phyloP scores from a whole-genome alignment of 2,797 vertebrate genomes.

The Syncerus caffer region DNA sequence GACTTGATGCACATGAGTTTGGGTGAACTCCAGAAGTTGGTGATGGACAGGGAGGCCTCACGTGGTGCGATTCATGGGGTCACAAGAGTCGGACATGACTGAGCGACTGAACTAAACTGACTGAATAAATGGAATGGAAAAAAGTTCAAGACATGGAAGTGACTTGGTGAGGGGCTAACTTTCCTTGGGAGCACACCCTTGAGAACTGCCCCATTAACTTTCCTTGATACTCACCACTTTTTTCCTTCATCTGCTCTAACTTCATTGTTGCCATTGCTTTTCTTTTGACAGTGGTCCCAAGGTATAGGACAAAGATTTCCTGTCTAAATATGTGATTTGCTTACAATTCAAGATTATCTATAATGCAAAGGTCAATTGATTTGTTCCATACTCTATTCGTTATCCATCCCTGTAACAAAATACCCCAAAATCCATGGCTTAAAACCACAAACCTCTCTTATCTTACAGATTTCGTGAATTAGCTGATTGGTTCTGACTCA shows the following conservation, averaged over 20 bases:
- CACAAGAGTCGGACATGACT: too few species aligned
- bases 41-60: too few species aligned
- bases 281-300: neutral
- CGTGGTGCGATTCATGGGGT: too few species aligned
- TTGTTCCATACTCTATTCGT: neutral
- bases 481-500: neutral
- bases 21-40: too few species aligned
- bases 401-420: neutral
- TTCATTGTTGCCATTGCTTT: neutral
- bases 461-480: neutral
- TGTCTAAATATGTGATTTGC: neutral
- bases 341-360: neutral
- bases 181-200: neutral
- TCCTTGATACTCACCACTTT: neutral
- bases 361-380: neutral
- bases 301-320: neutral
- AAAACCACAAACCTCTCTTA: neutral
- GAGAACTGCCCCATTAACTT: neutral
- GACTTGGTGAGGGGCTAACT: neutral
- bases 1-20: too few species aligned
- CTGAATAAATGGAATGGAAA: neutral
- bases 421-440: neutral
- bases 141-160: fast-evolving
- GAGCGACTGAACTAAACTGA: too few species aligned
- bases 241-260: neutral